A percentile compares a stretch with the other conserved stretches of the same genome.
Conservation (phyloP, 2,797 vertebrate genomes). For the Cyprinella venusta region DNA sequence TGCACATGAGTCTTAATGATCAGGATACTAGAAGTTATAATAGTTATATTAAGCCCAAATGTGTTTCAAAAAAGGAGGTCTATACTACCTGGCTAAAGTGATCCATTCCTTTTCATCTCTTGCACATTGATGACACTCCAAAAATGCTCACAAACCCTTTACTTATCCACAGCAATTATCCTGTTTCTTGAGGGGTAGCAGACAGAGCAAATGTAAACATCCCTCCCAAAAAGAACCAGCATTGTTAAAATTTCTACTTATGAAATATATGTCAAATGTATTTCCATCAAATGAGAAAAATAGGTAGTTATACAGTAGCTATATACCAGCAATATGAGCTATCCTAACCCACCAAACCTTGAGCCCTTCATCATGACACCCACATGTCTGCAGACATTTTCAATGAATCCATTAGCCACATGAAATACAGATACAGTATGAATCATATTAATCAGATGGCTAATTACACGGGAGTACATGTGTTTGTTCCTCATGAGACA, state of each 20-base stretch:
- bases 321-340: neutral
- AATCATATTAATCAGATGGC: conserved; percentile 10
- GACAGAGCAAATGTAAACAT: no score
- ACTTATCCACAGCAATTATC: neutral
- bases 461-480: conserved; percentile 9
- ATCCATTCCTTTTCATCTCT: neutral
- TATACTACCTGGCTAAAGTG: neutral
- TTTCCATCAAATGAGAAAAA: neutral
- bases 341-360: neutral
- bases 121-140: no score
- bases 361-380: neutral
- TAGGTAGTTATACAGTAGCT: neutral
- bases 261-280: neutral
- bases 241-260: neutral
- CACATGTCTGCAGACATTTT: neutral
- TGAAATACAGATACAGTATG: conserved; percentile 20
- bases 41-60: neutral
- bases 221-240: neutral
- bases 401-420: neutral
- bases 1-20: neutral
- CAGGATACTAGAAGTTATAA: neutral
- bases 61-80: conserved; percentile 3
- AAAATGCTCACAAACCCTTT: neutral
- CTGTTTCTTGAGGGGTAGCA: neutral
- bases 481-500: conserved; percentile 33